Evolutionary conservation across 2,888 invertebrate genomes (phyloP).

Genomic region (Ophraella communa): DNA sequence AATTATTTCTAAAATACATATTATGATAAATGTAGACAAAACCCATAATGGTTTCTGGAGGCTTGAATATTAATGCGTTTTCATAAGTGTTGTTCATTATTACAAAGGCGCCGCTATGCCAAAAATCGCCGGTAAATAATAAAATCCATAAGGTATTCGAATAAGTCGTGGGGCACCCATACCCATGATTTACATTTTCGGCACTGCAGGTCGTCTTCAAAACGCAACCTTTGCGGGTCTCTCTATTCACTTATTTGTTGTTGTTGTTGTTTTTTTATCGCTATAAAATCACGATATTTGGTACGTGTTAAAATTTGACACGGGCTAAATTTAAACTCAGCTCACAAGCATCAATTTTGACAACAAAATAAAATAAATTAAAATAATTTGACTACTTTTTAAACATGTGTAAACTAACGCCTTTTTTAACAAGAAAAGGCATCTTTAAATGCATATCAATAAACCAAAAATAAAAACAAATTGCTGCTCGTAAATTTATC

Average conservation of each 20-base stretch:
- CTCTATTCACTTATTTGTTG: conserved; percentile 37
- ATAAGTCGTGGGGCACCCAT: conserved; percentile 46
- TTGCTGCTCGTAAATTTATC: too few relatives aligned
- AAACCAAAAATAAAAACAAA: too few relatives aligned
- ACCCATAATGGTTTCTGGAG: conserved; percentile 46
- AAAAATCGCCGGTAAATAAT: conserved; percentile 50
- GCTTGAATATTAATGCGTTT: conserved; percentile 50
- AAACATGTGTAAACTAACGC: too few relatives aligned
- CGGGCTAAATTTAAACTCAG: neutral
- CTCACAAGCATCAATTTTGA: too few relatives aligned
- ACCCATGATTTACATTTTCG: conserved; percentile 52
- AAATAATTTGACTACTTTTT: too few relatives aligned
- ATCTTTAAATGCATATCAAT: too few relatives aligned
- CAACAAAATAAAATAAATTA: too few relatives aligned
- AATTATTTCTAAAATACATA: conserved; percentile 45
- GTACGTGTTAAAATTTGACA: conserved; percentile 1
- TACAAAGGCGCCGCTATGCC: conserved; percentile 48
- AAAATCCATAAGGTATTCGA: conserved; percentile 45
- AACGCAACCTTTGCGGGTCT: conserved; percentile 49
- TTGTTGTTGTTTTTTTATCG: conserved; percentile 34
- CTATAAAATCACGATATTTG: conserved; percentile 1
- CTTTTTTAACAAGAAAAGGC: too few relatives aligned
- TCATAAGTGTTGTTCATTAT: conserved; percentile 48
- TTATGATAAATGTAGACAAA: conserved; percentile 49
- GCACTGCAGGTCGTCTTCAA: conserved; percentile 51